phyloP scores from a whole-genome alignment of 2,113 vertebrate species.

The Asarcornis scutulata region DNA sequence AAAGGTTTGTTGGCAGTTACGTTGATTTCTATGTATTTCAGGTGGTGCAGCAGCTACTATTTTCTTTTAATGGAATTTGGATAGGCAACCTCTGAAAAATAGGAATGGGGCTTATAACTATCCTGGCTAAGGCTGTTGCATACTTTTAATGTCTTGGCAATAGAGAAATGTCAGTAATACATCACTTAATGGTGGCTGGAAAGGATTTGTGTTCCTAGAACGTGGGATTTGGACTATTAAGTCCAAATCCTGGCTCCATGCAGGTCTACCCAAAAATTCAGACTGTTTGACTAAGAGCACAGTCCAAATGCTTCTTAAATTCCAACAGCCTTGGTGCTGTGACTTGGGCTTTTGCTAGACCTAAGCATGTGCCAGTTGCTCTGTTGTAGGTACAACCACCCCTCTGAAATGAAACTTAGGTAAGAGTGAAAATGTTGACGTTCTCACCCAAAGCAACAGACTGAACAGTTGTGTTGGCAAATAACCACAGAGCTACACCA shows the following conservation, averaged over 20 bases:
- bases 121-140: background rate
- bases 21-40: background rate
- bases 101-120: background rate
- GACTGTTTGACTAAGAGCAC: too few relatives aligned
- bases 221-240: too few relatives aligned
- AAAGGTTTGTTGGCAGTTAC: background rate
- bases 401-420: background rate
- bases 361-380: background rate
- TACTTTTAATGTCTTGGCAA: rapidly evolving
- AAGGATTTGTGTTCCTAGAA: background rate
- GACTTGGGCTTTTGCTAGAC: background rate
- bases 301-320: too few relatives aligned
- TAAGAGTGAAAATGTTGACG: background rate
- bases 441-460: background rate
- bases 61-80: background rate
- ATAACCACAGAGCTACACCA: background rate
- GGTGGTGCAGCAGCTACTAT: background rate
- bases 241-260: too few relatives aligned
- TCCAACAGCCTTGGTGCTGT: too few relatives aligned
- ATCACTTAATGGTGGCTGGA: background rate
- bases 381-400: background rate
- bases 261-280: too few relatives aligned
- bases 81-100: background rate
- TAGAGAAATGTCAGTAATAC: background rate
- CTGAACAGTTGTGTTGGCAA: background rate